phyloP scores from a whole-genome alignment of 2,797 vertebrate genomes.

The Molossus molossus region DNA sequence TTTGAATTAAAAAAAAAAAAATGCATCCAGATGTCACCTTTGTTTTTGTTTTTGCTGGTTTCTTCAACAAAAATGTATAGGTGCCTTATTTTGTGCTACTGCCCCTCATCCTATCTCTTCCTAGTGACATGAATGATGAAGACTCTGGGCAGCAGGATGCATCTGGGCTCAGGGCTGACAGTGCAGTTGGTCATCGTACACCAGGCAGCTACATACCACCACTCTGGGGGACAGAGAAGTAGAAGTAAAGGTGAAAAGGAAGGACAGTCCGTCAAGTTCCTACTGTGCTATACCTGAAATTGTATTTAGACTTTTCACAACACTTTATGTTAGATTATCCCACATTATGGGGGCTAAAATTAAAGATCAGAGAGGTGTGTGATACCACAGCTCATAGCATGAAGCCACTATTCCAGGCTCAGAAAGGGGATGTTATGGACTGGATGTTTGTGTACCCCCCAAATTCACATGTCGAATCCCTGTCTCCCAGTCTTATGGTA shows the following conservation, averaged over 20 bases:
- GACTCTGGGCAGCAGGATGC: not conserved
- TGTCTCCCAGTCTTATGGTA: not conserved
- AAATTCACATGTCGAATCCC: not conserved
- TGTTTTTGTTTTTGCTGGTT: conserved; percentile 43
- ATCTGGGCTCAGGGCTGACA: not conserved
- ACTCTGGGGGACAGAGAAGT: not conserved
- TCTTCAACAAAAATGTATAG: not conserved
- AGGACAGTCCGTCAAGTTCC: not conserved
- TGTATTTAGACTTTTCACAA: not conserved
- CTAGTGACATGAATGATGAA: not conserved
- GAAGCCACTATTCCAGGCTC: not conserved
- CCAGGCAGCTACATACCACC: not conserved
- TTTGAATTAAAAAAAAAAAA: conserved; percentile 63
- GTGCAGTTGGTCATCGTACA: not conserved
- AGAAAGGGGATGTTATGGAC: not conserved
- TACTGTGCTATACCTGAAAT: not conserved
- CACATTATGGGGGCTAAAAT: not conserved
- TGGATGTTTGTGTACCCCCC: not conserved
- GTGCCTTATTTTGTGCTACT: not conserved
- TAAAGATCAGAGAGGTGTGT: not conserved
- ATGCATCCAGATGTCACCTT: conserved; percentile 40
- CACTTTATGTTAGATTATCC: not conserved
- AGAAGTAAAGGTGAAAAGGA: not conserved
- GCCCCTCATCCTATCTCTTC: not conserved
- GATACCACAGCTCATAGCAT: not conserved